These are phyloP conservation scores for Drosophila helvetica DNA, from an alignment of 2,888 invertebrate genomes.

Conservation along the genomic window DNA sequence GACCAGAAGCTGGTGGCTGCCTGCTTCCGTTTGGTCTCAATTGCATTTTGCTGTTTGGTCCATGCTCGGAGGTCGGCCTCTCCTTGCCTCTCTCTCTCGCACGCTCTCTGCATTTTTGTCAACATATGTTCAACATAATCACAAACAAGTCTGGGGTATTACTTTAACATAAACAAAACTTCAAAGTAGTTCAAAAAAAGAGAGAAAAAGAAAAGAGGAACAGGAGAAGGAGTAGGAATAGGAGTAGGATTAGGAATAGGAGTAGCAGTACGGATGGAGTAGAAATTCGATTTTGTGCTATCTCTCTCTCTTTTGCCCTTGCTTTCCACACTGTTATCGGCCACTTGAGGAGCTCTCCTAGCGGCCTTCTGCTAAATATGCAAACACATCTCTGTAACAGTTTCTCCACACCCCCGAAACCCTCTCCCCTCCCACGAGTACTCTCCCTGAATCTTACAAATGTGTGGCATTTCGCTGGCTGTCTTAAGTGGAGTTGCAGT, in stretches of 20 bases:
- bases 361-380: conserved; percentile 65
- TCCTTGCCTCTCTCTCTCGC: not conserved
- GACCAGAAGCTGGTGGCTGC: conserved; percentile 50
- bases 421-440: not conserved
- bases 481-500: conserved; percentile 33
- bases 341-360: conserved; percentile 67
- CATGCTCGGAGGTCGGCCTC: conserved; percentile 13
- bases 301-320: conserved; percentile 19
- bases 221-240: not conserved
- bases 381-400: conserved; percentile 69
- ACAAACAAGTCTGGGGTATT: conserved; percentile 49
- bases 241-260: not conserved
- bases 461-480: conserved; percentile 66
- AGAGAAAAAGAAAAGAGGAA: conserved; percentile 9
- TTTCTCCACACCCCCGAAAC: conserved; percentile 21
- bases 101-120: conserved; percentile 55
- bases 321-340: conserved; percentile 36
- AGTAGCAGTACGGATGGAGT: not conserved
- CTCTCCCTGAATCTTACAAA: conserved; percentile 2
- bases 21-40: conserved; percentile 76
- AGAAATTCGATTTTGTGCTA: conserved; percentile 38
- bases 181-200: conserved; percentile 34
- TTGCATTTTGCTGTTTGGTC: conserved; percentile 52
- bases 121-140: conserved; percentile 76
- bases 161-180: conserved; percentile 60